These are phyloP conservation scores for Aptenodytes patagonicus DNA, from an alignment of 2,113 vertebrate species.

Conservation along the genomic window DNA sequence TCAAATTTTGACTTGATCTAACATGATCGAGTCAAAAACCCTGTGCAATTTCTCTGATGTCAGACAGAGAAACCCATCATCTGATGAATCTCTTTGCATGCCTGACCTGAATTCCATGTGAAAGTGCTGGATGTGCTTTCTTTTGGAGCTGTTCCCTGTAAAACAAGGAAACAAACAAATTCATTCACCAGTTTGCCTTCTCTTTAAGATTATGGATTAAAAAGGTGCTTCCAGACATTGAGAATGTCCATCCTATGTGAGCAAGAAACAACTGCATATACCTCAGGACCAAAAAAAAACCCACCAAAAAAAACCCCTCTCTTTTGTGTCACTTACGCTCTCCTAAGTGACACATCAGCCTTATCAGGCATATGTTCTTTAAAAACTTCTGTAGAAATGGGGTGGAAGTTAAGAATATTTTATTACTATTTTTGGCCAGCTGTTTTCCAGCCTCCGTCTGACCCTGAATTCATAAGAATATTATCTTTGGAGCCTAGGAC, in stretches of 20 bases:
- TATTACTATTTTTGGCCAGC: background rate
- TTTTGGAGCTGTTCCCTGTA: background rate
- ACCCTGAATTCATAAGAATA: constrained; percentile 26
- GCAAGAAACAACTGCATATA: background rate
- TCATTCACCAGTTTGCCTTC: background rate
- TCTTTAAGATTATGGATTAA: background rate
- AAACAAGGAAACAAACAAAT: background rate
- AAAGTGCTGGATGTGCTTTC: background rate
- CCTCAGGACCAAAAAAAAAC: no score
- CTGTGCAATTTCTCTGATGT: background rate
- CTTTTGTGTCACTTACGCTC: background rate
- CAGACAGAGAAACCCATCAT: background rate
- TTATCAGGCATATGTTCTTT: background rate
- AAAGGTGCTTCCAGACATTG: background rate
- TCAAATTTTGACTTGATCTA: background rate
- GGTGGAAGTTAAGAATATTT: background rate
- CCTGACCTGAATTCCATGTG: background rate
- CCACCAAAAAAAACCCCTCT: accelerated
- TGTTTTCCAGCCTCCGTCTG: background rate
- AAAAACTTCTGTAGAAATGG: background rate
- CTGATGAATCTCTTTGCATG: background rate
- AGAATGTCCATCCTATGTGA: background rate
- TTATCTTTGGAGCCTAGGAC: background rate
- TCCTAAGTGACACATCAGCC: background rate
- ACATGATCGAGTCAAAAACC: background rate